Evolutionary conservation across 2,888 invertebrate genomes (phyloP), one percentile per base, ranked within the genome.

Genomic region (Isoperla grammatica): DNA sequence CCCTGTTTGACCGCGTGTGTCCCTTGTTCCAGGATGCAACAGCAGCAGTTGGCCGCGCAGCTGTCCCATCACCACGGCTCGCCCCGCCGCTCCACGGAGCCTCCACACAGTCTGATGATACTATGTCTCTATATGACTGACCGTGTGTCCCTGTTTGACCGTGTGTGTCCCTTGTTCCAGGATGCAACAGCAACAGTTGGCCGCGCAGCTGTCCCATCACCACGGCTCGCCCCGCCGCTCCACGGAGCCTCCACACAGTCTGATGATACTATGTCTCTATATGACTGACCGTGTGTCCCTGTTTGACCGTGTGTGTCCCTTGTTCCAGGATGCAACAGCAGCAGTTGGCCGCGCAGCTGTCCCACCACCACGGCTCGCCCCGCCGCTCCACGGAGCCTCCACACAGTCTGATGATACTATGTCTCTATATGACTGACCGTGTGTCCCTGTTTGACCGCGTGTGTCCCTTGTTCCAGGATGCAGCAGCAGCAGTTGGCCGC

Each of bases 271-370:
- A n/a, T n/a, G n/a, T n/a, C n/a, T n/a, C n/a, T n/a, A n/a, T n/a
- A n/a, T n/a, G n/a, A n/a, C n/a, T n/a, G n/a, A n/a, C 29, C n/a
- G n/a, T n/a, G n/a, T n/a, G n/a, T n/a, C n/a, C n/a, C n/a, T n/a
- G n/a, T n/a, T n/a, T n/a, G n/a, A n/a, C n/a, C n/a, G n/a, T n/a
- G n/a, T n/a, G n/a, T n/a, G n/a, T n/a, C n/a, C n/a, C n/a, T n/a
- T n/a, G n/a, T n/a, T n/a, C n/a, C 67, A 71, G 71, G 63, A 67
- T 71, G 68, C 71, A 71, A 64, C 71, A 71, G 62, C 71, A 71
- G 62, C 71, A 71, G 54, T 63, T 70, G 45, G 70, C 69, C 15
- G 70, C 71, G 6, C 70, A 70, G 63, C 61, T 70, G 54, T 68
- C 69, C 9, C 68, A 68, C 55, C 63, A 57, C 37, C 65, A 65